Evolutionary conservation across 1,140 invertebrate genomes (phyloP), one percentile per base, ranked within the genome.

Genomic region (Drosophila sp.): DNA sequence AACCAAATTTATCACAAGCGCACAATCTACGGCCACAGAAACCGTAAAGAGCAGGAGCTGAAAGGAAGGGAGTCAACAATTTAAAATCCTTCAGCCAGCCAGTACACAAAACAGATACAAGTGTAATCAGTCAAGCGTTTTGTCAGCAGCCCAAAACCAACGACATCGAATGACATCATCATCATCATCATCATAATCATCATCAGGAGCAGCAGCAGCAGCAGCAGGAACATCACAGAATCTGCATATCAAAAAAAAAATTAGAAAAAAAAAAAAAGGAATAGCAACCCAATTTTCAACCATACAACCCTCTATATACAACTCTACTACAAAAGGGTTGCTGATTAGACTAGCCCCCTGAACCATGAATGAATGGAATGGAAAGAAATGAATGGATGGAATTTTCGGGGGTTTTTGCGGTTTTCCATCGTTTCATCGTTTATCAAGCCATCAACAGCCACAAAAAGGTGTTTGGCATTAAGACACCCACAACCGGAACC

Each of bases 101-200:
- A 60, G 64, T 50, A 80, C 80, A 85, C 76, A 79, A 79, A 91
- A 90, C 76, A 83, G 78, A 87, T 86, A 87, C 87, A 90, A 90
- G 87, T 84, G 86, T 91, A 91, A 91, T 91, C 90, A 91, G 86
- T 91, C 85, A 91, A 91, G 85, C 90, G 90, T 91, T 90, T 87
- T 90, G 90, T 84, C 85, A 91, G 70, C 79, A 76, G 61, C 70
- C 55, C 55, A 50, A 50, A 8, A 50, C 44, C 44, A 25, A 50
- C 44, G 10, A 50, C 44, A 57, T 7, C 62, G 70, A 71, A 72
- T 87, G 83, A 89, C 83, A 87, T 87, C 83, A 80, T 71, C 83
- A 70, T 66, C 69, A 70, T 35, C 63, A 41, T 62, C 66, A 56
- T 47, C 41, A 47, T 35, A 61, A 57, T 35, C 71, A 50, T 50